Base-by-base conservation (phyloP, 1,140 invertebrate species). In the Whitmania pigra region DNA sequence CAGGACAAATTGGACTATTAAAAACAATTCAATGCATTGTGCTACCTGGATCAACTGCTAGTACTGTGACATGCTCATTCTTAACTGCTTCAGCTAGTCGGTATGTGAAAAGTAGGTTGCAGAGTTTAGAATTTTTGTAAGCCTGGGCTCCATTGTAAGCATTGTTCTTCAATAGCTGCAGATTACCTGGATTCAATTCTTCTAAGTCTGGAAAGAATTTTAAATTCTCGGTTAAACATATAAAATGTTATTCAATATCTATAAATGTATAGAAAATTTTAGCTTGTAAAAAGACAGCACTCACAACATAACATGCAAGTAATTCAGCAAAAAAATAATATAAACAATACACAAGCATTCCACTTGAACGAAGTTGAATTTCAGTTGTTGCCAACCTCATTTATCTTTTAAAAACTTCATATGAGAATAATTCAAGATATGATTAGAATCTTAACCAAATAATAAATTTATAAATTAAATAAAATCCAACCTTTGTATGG, bases 41-140 rank as follows among this genome's bases (percentile, higher is more conserved):
- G 4, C 22, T 25, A 79, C 78, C 78, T 72, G 79, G 79, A 74
- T 77, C 77, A 17, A 80, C 57, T 67, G 73, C 74, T 70, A 77
- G 78, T 22, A 76, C 74, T 25, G 74, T 74, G 0, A 80, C 76
- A 22, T 74, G 72, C 0, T 77, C 75, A 5, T 74, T 76, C 29
- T 77, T 72, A 18, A 80, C 63, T 22, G 74, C 70, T 67, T 74
- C 75, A n/a, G 77, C 76, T 29, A 80, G 71, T 22, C 77, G 71
- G 68, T 77, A 77, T 9, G 77, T 78, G 53, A 76, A 76, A 71
- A 79, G 60, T 5, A 80, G 66, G 72, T 76, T 76, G 67, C 75
- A 75, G 18, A 77, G 57, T 70, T 80, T 80, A 18, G 78, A 79
- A 71, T 80, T 78, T 72, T 78, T 80, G 71, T 80, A 80, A 0